Evolutionary conservation across 1,140 invertebrate species (phyloP).

Genomic region (Hydropsyche tenuis): DNA sequence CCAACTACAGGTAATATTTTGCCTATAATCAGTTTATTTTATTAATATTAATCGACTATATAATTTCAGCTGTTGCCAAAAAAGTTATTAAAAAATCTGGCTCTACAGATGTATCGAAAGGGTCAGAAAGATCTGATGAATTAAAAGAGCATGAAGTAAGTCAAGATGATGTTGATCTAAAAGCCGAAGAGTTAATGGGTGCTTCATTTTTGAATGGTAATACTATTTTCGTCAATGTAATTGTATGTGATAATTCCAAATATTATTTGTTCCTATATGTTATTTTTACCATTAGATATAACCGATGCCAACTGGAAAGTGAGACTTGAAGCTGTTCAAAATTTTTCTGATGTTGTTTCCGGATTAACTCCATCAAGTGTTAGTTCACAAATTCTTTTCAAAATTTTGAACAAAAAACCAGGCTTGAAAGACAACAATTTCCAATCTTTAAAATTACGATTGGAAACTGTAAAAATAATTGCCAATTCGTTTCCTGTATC

Average conservation of each 20-base stretch:
- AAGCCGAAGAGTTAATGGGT: constrained; percentile 69
- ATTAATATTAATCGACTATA: neutral
- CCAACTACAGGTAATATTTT: constrained; percentile 57
- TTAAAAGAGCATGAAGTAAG: constrained; percentile 63
- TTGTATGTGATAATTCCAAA: neutral
- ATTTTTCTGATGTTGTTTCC: constrained; percentile 70
- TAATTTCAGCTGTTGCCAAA: constrained; percentile 34
- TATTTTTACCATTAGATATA: constrained; percentile 62
- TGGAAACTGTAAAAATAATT: constrained; percentile 80
- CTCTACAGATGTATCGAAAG: constrained; percentile 20
- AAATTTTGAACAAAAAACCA: constrained; percentile 82
- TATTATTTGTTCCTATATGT: neutral
- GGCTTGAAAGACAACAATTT: constrained; percentile 94
- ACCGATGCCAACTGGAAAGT: constrained; percentile 87
- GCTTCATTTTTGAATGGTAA: constrained; percentile 53
- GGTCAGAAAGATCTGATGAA: constrained; percentile 29
- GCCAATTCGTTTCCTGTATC: constrained; percentile 79
- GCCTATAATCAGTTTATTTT: neutral
- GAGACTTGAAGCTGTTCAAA: constrained; percentile 79
- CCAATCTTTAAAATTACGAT: constrained; percentile 84
- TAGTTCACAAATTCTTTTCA: constrained; percentile 77
- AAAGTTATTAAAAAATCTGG: constrained; percentile 50
- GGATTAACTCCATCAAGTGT: constrained; percentile 69
- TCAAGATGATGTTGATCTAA: constrained; percentile 76
- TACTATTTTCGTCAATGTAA: neutral